Evolutionary conservation across 2,888 invertebrate species (phyloP), one percentile per base, ranked within the genome.

Genomic region (Tolmerus cingulatus): DNA sequence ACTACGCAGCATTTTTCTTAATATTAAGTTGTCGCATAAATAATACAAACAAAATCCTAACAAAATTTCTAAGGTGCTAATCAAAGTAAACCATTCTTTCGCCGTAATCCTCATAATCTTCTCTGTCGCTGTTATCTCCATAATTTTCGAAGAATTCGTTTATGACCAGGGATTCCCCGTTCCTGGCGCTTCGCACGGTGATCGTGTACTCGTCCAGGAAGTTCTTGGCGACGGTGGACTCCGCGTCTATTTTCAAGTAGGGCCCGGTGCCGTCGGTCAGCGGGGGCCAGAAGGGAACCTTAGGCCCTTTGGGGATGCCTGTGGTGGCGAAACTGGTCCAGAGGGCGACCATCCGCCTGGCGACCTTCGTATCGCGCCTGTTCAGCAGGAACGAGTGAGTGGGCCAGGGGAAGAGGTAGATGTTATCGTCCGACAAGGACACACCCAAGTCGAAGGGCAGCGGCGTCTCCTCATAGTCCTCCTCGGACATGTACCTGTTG

Each of bases 391-490:
- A 89, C 3, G 90, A 90, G 87, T 91, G 89, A 16, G 91, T 90
- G 2, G 93, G 92, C 91, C 91, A 92, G 34, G 92, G 92, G 90
- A 94, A 95, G 23, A 95, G 90, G 89, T 95, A 94, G 19, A 94
- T 92, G 74, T 94, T 92, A 88, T 95, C 95, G 88, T 95, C 94
- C 8, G 94, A 94, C 88, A 95, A 93, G 43, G 94, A 93, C 7
- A 94, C 93, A 5, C 94, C 93, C 90, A 93, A 91, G 86, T 92
- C 91, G 89, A 93, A 93, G 51, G 93, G 93, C 88, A 92, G 91
- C 40, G 90, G 89, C n/a, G 90, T 89, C 5, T 90, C 89, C 12
- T 90, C 90, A 16, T 90, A 89, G 55, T 92, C 92, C n/a, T 92
- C 92, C 0, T 91, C 91, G 85, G 89, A 90, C 3, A 90, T 89